phyloP scores from a whole-genome alignment of 2,113 vertebrate species.

The Lichenostomus cassidix region DNA sequence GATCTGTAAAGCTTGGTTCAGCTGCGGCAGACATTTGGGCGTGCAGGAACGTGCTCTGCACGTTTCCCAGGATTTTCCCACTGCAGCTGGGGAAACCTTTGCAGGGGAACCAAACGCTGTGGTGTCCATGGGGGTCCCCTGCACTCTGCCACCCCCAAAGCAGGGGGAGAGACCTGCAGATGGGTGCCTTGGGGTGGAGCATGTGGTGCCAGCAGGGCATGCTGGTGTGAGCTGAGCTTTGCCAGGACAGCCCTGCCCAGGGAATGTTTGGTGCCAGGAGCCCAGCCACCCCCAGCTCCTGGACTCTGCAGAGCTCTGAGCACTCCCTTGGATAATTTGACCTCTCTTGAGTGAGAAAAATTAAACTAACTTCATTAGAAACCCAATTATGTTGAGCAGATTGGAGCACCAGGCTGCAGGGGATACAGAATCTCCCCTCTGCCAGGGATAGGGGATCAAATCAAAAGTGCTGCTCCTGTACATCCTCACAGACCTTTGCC shows the following conservation, averaged over 20 bases:
- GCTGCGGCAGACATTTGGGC: not conserved
- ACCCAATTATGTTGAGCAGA: not conserved
- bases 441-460: fast-evolving
- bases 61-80: not conserved
- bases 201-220: fast-evolving
- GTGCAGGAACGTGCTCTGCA: not conserved
- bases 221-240: fast-evolving
- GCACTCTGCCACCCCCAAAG: fast-evolving
- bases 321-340: fast-evolving
- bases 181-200: not conserved
- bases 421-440: not conserved
- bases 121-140: fast-evolving
- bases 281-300: fast-evolving
- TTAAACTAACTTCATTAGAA: not conserved
- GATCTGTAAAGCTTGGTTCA: not conserved
- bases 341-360: not conserved
- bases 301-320: not conserved
- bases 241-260: not conserved
- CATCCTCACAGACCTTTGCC: not conserved
- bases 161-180: not conserved
- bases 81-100: fast-evolving
- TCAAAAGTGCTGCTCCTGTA: not conserved
- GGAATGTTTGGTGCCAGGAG: not conserved
- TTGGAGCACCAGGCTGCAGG: not conserved
- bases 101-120: fast-evolving